These are phyloP conservation scores for Paguma larvata DNA, from an alignment of 2,797 vertebrate species.

Conservation along the genomic window DNA sequence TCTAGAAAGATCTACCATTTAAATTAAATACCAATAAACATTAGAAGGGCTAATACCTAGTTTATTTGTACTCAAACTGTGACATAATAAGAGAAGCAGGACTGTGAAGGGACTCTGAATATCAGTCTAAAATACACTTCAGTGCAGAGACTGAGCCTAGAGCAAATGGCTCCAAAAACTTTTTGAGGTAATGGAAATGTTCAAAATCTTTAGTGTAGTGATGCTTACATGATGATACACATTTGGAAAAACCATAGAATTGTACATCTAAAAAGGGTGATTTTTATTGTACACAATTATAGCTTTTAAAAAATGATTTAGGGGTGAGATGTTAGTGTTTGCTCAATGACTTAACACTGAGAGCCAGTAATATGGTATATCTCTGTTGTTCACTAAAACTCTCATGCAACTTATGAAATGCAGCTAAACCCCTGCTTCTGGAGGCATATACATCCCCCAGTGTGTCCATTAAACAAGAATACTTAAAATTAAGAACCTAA, in stretches of 20 bases:
- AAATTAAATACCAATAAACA: neutral
- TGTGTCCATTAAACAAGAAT: neutral
- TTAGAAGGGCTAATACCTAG: neutral
- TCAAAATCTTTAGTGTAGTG: neutral
- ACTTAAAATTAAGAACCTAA: neutral
- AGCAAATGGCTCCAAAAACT: neutral
- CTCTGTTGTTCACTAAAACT: neutral
- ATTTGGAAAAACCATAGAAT: neutral
- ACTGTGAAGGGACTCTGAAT: neutral
- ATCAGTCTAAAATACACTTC: neutral
- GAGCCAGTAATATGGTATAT: neutral
- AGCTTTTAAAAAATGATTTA: neutral
- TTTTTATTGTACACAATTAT: neutral
- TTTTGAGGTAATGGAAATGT: neutral
- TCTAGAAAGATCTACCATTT: neutral
- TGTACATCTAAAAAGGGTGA: neutral
- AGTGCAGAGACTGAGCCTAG: neutral
- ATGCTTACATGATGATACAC: neutral
- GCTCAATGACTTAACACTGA: neutral
- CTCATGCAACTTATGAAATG: neutral
- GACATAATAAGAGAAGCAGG: neutral
- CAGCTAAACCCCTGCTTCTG: neutral
- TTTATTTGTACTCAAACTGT: slow-evolving; percentile 22
- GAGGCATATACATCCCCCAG: neutral
- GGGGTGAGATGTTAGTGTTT: neutral